phyloP scores from a whole-genome alignment of 2,113 vertebrate species.

The Notothenia coriiceps region DNA sequence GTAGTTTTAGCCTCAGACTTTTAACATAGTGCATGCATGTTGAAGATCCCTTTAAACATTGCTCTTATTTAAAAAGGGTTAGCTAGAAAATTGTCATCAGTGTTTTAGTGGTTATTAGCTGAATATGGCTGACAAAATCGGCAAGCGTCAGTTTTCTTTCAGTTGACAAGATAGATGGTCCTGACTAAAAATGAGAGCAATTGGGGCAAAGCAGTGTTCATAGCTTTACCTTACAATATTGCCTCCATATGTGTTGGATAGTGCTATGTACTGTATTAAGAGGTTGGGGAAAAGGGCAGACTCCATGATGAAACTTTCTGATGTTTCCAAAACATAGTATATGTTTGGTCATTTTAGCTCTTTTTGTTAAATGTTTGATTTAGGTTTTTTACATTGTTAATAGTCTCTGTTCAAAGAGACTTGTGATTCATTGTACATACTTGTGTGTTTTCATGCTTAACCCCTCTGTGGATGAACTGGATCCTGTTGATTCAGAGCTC shows the following conservation, averaged over 20 bases:
- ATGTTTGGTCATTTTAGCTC: slow-evolving; percentile 7
- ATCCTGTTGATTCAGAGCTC: not conserved
- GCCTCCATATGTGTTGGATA: slow-evolving; percentile 24
- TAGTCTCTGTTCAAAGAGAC: slow-evolving; percentile 63
- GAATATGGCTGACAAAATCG: too few relatives aligned
- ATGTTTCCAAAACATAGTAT: slow-evolving; percentile 1
- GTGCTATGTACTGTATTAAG: slow-evolving; percentile 17
- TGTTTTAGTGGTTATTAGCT: too few relatives aligned
- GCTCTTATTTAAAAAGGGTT: not conserved
- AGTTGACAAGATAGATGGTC: not conserved
- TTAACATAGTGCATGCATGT: not conserved
- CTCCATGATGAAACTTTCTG: not conserved
- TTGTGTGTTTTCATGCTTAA: slow-evolving; percentile 6
- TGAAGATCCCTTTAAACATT: not conserved
- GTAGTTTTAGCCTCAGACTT: not conserved
- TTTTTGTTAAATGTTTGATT: slow-evolving; percentile 31
- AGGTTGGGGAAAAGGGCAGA: slow-evolving; percentile 12
- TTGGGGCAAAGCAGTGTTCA: slow-evolving; percentile 4
- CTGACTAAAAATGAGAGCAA: not conserved
- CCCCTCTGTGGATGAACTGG: slow-evolving; percentile 2
- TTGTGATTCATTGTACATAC: slow-evolving; percentile 15
- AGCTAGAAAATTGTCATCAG: not conserved
- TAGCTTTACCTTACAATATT: slow-evolving; percentile 23
- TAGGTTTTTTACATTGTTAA: slow-evolving; percentile 12
- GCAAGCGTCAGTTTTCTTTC: too few relatives aligned